Base-by-base conservation (phyloP, 2,113 vertebrate species). In the Willisornis vidua region DNA sequence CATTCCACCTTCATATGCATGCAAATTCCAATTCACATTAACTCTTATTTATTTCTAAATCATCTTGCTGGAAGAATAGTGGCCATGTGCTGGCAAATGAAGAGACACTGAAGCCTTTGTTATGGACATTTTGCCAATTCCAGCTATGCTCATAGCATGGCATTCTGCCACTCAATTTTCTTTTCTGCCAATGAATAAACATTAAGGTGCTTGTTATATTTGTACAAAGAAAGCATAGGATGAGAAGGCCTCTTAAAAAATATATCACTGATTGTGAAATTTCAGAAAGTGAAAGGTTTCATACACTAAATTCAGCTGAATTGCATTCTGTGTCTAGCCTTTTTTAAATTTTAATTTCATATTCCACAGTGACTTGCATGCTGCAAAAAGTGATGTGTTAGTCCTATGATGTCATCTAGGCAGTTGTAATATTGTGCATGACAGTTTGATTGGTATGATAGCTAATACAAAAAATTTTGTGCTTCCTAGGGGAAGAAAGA, bases 151-250 rank as follows among this genome's bases (percentile, higher is more conserved):
- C 45, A 65, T 12, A 82, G 65, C 83, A 66, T 57, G 87, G 84
- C 88, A 84, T 83, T 90, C 77, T 92, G 90, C 76, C 94, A 94
- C 67, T 89, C 89, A 51, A 74, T 96, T 88, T 94, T 62, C 77
- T 74, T 61, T 73, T 87, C 68, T 67, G 84, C 33, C 85, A 95
- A 67, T 81, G 75, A 89, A 84, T 90, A 79, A 92, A 91, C 68
- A 91, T 70, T n/a, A 73, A 58, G 49, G 72, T 61, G 67, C 55
- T 67, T 0, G 0, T 82, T 89, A 46, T 17, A 41, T 12, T 68
- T 16, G 48, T n/a, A 74, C n/a, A 39, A 55, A 52, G 58, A 71
- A 71, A 87, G 66, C 46, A 48, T 6, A 59, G 37, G 63, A 84
- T 26, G 35, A 84, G 95, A 86, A 72, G 22, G 3, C 16, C 58